phyloP scores from a whole-genome alignment of 2,888 invertebrate species.

The Subacronicta megacephala region DNA sequence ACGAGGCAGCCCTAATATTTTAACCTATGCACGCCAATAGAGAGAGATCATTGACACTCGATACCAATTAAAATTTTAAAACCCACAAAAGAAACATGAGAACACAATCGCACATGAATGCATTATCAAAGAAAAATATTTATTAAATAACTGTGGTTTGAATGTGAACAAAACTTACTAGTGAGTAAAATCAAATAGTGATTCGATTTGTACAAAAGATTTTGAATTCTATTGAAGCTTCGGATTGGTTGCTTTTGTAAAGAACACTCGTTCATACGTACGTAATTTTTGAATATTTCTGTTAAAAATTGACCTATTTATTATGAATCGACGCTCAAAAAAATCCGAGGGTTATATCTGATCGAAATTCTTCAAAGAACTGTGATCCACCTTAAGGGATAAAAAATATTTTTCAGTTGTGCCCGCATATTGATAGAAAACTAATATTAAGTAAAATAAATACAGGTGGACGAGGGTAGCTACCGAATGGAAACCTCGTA shows the following conservation, averaged over 20 bases:
- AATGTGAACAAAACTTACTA: slow-evolving; percentile 19
- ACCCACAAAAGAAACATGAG: slow-evolving; percentile 56
- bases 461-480: too few species aligned
- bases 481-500: too few species aligned
- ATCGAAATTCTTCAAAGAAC: too few species aligned
- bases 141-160: slow-evolving; percentile 46
- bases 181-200: not conserved
- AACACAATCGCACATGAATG: slow-evolving; percentile 47
- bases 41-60: slow-evolving; percentile 63
- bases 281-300: too few species aligned
- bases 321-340: too few species aligned
- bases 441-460: too few species aligned
- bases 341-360: too few species aligned
- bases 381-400: too few species aligned
- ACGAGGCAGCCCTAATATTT: slow-evolving; percentile 41
- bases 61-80: slow-evolving; percentile 65
- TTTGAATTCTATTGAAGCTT: slow-evolving; percentile 5
- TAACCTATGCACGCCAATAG: slow-evolving; percentile 17
- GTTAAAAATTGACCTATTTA: too few species aligned
- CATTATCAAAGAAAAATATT: slow-evolving; percentile 39
- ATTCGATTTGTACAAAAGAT: slow-evolving; percentile 5
- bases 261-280: too few species aligned
- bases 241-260: slow-evolving; percentile 4
- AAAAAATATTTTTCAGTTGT: too few species aligned
- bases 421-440: too few species aligned